A percentile compares a stretch with the other conserved stretches of the same genome.
These are phyloP conservation scores for Poecilia wingei DNA, from an alignment of 2,797 vertebrate species.

Conservation along the genomic window DNA sequence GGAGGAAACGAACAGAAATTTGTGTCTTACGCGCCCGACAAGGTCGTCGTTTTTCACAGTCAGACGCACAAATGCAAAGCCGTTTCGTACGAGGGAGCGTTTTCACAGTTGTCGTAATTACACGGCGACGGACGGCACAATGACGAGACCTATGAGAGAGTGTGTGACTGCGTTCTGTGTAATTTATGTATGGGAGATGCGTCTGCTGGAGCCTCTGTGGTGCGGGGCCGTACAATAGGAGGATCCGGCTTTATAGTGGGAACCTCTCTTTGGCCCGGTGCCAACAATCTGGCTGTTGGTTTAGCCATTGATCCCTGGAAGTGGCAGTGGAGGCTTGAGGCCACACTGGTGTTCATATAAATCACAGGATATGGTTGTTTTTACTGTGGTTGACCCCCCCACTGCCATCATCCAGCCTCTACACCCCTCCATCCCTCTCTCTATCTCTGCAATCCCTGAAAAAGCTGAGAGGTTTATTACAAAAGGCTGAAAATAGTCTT, in stretches of 20 bases:
- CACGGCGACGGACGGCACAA: constrained; percentile 9
- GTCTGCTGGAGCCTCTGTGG: constrained; percentile 60
- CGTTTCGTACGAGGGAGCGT: not conserved
- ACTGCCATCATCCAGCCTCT: not conserved
- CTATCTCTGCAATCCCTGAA: constrained; percentile 46
- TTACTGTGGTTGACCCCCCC: constrained; percentile 43
- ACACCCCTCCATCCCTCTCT: no score
- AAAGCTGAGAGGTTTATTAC: constrained; percentile 45
- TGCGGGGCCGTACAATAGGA: constrained; percentile 53
- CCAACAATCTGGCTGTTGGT: constrained; percentile 71
- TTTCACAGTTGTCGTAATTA: constrained; percentile 32
- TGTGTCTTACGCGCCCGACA: constrained; percentile 22
- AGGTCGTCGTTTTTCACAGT: constrained; percentile 18
- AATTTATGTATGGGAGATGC: constrained; percentile 55
- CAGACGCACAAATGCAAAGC: not conserved
- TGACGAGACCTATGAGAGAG: constrained; percentile 26
- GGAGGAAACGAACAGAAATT: constrained; percentile 39
- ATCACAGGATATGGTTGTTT: constrained; percentile 63
- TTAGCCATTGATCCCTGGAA: constrained; percentile 78
- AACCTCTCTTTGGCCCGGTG: constrained; percentile 64
- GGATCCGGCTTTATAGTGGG: constrained; percentile 65
- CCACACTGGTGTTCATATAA: constrained; percentile 50
- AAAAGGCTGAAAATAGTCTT: constrained; percentile 53
- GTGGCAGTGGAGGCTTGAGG: constrained; percentile 57
- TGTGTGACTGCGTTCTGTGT: constrained; percentile 42